These are phyloP conservation scores for Heliconius hewitsoni DNA, from an alignment of 1,140 invertebrate species.

Conservation along the genomic window DNA sequence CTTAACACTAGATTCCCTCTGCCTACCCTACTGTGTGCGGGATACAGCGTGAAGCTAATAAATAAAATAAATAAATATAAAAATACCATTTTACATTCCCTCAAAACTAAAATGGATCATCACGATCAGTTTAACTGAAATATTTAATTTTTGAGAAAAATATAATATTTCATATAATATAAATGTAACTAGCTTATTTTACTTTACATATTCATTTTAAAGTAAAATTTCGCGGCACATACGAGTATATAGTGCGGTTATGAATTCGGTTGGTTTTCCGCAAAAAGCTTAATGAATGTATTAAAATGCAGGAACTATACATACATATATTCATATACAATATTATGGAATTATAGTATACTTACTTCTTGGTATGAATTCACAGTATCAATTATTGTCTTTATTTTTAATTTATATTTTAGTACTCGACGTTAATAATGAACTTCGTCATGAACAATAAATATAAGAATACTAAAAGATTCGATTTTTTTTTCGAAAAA, in stretches of 20 bases:
- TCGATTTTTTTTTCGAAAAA: too few species aligned
- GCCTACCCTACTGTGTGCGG: too few species aligned
- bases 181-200: not conserved
- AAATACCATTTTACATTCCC: not conserved
- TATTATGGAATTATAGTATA: not conserved
- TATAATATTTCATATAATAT: slow-evolving; percentile 4
- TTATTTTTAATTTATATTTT: too few species aligned
- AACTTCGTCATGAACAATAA: too few species aligned
- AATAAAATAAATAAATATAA: not conserved
- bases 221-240: not conserved
- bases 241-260: not conserved
- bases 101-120: not conserved
- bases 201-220: slow-evolving; percentile 5
- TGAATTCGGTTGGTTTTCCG: not conserved
- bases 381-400: too few species aligned
- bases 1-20: too few species aligned
- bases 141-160: not conserved
- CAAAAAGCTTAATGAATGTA: slow-evolving; percentile 3
- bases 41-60: too few species aligned
- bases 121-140: not conserved
- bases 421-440: too few species aligned
- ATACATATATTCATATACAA: not conserved
- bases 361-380: too few species aligned
- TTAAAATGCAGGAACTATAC: not conserved
- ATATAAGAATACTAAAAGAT: too few species aligned